Conservation (phyloP, 92 coral and sea anemone genomes). For the Blastomussa wellsi region DNA sequence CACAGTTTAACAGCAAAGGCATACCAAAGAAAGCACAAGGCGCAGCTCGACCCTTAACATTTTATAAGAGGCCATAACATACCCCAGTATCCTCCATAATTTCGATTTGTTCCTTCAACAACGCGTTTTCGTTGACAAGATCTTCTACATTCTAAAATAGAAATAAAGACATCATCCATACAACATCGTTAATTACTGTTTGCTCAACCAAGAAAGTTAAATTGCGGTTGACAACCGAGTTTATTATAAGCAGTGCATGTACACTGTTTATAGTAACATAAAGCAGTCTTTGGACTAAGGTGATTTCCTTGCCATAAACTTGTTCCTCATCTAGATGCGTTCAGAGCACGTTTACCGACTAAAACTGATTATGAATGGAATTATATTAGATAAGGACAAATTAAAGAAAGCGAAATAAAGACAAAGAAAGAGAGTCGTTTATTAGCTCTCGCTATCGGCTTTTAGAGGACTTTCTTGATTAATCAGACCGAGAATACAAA, state of each 20-base stretch:
- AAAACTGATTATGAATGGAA: background rate
- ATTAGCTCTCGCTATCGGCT: too few relatives aligned
- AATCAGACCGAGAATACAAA: too few relatives aligned
- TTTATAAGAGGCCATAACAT: background rate
- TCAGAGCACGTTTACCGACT: background rate
- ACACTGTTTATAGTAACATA: too few relatives aligned
- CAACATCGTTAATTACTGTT: background rate
- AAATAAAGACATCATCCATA: background rate
- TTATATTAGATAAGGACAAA: background rate
- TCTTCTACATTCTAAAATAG: constrained; percentile 43
- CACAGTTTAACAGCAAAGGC: background rate
- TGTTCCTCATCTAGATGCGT: too few relatives aligned
- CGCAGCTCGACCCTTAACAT: background rate
- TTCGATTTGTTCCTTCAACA: constrained; percentile 35
- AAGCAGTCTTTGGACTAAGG: too few relatives aligned
- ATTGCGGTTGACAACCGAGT: background rate
- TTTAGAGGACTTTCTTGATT: too few relatives aligned
- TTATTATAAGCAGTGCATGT: too few relatives aligned
- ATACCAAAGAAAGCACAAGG: background rate
- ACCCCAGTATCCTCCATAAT: constrained; percentile 38
- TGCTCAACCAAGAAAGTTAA: background rate
- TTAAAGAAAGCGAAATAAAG: too few relatives aligned
- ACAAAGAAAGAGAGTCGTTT: background rate
- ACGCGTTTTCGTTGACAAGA: constrained; percentile 36
- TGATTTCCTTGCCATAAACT: background rate